Conservation (phyloP, 2,797 vertebrate genomes). For the Triplophysa yarkandensis region DNA sequence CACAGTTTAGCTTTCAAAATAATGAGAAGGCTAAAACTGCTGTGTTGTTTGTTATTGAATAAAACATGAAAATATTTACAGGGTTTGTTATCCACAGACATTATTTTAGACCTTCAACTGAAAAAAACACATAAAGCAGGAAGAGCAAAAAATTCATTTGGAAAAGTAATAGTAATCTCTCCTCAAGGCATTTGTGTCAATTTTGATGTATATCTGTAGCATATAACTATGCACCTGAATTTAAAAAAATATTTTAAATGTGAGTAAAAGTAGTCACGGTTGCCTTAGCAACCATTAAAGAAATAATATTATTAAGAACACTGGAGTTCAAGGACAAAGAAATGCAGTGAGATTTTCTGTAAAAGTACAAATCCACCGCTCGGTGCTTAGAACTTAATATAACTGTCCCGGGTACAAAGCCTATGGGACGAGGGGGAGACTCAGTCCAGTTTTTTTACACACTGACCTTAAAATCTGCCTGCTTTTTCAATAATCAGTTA, state of each 20-base stretch:
- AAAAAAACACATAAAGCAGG: too few relatives aligned
- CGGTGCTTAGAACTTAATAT: slow-evolving; percentile 38
- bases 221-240: not conserved
- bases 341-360: slow-evolving; percentile 12
- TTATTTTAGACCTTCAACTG: too few relatives aligned
- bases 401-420: slow-evolving; percentile 32
- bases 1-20: too few relatives aligned
- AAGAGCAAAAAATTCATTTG: too few relatives aligned
- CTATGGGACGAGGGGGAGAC: slow-evolving; percentile 35
- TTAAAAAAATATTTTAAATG: not conserved
- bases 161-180: not conserved
- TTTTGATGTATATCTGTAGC: not conserved
- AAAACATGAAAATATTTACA: too few relatives aligned
- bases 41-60: too few relatives aligned
- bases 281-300: slow-evolving; percentile 6
- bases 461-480: slow-evolving; percentile 45
- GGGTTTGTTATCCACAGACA: too few relatives aligned
- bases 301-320: not conserved
- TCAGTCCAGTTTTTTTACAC: too few relatives aligned
- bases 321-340: not conserved
- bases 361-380: slow-evolving; percentile 10
- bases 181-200: not conserved
- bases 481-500: slow-evolving; percentile 48
- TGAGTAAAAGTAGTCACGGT: not conserved
- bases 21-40: too few relatives aligned